phyloP scores from a whole-genome alignment of 2,113 vertebrate species.

The Columba livia region DNA sequence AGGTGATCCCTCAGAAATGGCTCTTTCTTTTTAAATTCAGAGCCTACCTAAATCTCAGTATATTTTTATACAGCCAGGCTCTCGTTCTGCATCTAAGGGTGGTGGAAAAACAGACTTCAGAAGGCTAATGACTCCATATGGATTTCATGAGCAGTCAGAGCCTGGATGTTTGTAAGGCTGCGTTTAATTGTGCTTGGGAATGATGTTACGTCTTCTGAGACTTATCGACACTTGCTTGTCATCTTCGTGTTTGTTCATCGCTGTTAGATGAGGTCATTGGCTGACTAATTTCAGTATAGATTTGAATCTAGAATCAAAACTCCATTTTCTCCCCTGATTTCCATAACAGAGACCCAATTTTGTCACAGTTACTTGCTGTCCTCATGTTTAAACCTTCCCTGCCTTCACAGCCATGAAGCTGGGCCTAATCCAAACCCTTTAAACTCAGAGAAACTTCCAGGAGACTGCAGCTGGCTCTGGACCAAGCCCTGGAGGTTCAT shows the following conservation, averaged over 20 bases:
- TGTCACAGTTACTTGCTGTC: neutral
- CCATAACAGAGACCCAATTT: neutral
- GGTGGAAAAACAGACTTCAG: neutral
- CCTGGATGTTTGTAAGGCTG: neutral
- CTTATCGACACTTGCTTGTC: neutral
- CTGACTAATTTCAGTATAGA: neutral
- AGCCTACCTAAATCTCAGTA: neutral
- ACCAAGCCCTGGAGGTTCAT: neutral
- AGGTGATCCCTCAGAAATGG: neutral
- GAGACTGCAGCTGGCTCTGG: neutral
- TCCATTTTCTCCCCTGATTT: neutral
- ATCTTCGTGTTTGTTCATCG: neutral
- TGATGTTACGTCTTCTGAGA: neutral
- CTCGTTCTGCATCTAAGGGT: neutral
- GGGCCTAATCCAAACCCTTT: neutral
- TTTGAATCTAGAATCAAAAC: neutral
- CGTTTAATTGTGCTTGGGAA: slow-evolving; percentile 15
- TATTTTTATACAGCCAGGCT: neutral
- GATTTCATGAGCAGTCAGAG: neutral
- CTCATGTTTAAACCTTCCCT: neutral
- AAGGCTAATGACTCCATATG: neutral
- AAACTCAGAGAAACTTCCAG: neutral
- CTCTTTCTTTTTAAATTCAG: neutral
- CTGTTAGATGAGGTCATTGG: neutral
- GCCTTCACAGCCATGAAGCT: neutral